Conservation (phyloP, 2,888 invertebrate species). For the Lamellibrachia satsuma region DNA sequence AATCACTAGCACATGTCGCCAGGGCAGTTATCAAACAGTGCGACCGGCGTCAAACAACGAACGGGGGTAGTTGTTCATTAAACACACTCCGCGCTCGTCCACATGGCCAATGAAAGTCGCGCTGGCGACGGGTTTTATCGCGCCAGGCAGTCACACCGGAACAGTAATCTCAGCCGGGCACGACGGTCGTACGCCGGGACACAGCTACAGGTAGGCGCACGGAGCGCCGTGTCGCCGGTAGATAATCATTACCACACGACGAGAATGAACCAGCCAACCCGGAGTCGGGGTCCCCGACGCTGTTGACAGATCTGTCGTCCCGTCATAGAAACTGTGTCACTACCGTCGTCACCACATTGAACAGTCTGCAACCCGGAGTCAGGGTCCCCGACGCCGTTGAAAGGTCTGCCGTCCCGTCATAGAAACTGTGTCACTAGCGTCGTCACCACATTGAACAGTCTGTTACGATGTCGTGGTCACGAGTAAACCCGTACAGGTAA, state of each 20-base stretch:
- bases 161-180: background rate
- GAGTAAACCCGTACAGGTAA: background rate
- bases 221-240: background rate
- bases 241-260: slow-evolving; percentile 1
- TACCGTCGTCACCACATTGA: background rate
- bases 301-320: background rate
- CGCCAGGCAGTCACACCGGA: background rate
- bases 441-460: background rate
- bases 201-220: background rate
- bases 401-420: background rate
- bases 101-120: background rate
- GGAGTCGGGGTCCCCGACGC: background rate
- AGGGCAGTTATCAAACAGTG: background rate
- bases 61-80: background rate
- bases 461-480: background rate
- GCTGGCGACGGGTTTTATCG: background rate
- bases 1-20: background rate
- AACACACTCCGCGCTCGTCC: background rate
- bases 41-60: slow-evolving; percentile 3
- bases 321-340: background rate
- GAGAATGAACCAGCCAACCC: background rate
- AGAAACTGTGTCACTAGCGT: background rate
- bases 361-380: background rate
- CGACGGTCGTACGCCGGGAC: background rate
- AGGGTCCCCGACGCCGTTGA: background rate